Evolutionary conservation across 2,797 vertebrate genomes (phyloP).

Genomic region (Notamacropus eugenii): DNA sequence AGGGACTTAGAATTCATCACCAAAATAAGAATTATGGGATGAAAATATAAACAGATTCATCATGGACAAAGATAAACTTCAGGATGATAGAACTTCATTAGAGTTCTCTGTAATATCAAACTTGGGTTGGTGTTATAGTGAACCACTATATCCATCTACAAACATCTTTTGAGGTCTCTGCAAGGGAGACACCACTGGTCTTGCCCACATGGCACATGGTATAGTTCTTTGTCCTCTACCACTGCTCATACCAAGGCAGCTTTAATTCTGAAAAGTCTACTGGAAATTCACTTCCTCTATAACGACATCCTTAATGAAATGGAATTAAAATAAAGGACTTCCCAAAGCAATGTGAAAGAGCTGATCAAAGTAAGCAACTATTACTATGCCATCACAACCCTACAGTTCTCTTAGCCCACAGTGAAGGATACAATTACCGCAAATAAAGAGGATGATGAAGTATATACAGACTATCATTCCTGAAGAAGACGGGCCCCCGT

Average conservation of each 20-base stretch:
- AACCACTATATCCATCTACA: neutral
- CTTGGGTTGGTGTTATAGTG: neutral
- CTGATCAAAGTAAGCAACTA: neutral
- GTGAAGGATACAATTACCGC: conserved; percentile 98
- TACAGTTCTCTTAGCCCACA: neutral
- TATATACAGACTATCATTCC: conserved; percentile 99
- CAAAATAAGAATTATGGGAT: neutral
- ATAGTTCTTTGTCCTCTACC: neutral
- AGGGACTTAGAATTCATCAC: neutral
- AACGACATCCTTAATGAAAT: neutral
- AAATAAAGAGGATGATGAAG: conserved; percentile 99
- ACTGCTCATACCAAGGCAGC: neutral
- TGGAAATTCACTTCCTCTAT: neutral
- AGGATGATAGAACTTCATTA: neutral
- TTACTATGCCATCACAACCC: fast-evolving
- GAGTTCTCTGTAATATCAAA: neutral
- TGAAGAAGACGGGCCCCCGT: conserved; percentile 95
- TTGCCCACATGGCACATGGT: neutral
- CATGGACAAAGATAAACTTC: neutral
- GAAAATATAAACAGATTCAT: neutral
- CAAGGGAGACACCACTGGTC: neutral
- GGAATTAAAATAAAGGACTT: neutral
- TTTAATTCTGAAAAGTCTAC: neutral
- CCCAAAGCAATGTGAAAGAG: neutral
- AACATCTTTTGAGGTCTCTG: neutral